Base-by-base conservation (phyloP, 2,113 vertebrate species). In the Ameiurus melas region DNA sequence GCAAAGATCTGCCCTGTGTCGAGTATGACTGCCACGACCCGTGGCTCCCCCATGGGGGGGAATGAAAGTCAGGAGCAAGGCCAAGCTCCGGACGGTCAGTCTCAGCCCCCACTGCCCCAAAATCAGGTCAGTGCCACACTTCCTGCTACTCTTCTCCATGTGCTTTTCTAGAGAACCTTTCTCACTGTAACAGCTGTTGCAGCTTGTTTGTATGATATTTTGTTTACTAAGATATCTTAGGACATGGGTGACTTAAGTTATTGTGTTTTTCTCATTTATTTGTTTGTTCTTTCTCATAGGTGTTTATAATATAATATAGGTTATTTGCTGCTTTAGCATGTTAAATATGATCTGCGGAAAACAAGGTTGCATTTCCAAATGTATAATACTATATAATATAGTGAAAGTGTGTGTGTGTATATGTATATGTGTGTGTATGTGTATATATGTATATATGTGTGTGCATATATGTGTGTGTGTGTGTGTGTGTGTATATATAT, bases 21-120 rank as follows among this genome's bases (percentile, higher is more conserved):
- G 98, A 99, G 97, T 98, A 99, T 99, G 98, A 99, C 98, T 95
- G 98, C 98, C 98, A 99, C 98, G 96, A 99, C 98, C 94, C 98
- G 98, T 99, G 98, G 98, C 97, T 99, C 98, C 97, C 98, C 98
- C 22, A 98, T 99, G 95, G 98, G 98, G 96, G 98, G 98, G 96
- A 99, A 99, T 96, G 98, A 99, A 91, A 98, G 95, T 95, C 98
- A 99, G 96, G 98, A 97, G 96, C 98, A 99, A 93, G 97, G 98
- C 96, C 98, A 99, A 96, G 98, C 98, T 96, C 98, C 98, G 92
- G 98, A 99, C 94, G 97, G 97, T 95, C 98, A 99, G 95, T 98
- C 97, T 93, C 98, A 99, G 95, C 98, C 98, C 91, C 97, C 98
- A 92, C 96, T 98, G 94, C 97, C 98, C 94, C 98, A 99, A 95